Evolutionary conservation across 1,140 invertebrate genomes (phyloP).

Genomic region (Episyrphus balteatus): DNA sequence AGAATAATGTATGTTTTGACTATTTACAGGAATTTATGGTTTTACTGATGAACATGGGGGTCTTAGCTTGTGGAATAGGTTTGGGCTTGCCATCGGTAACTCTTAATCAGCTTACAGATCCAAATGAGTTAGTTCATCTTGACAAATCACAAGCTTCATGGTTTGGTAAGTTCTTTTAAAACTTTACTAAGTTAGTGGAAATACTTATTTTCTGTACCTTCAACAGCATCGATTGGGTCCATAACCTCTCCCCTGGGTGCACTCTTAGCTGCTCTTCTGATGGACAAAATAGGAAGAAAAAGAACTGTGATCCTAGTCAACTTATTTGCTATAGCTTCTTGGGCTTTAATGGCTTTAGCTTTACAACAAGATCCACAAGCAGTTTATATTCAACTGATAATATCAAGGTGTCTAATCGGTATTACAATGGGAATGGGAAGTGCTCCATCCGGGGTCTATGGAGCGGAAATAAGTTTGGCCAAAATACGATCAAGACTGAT

Average conservation of each 20-base stretch:
- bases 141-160: slow-evolving; percentile 19
- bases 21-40: slow-evolving; percentile 5
- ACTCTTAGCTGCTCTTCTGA: slow-evolving; percentile 18
- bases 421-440: slow-evolving; percentile 48
- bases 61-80: slow-evolving; percentile 24
- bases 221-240: slow-evolving; percentile 23
- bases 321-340: slow-evolving; percentile 20
- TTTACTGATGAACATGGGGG: slow-evolving; percentile 25
- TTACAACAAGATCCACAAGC: slow-evolving; percentile 4
- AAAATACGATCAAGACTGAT: slow-evolving; percentile 46
- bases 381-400: slow-evolving; percentile 24
- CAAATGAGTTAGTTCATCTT: slow-evolving; percentile 14
- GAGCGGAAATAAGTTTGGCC: slow-evolving; percentile 46
- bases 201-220: neutral
- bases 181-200: neutral
- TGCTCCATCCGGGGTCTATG: slow-evolving; percentile 49
- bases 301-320: slow-evolving; percentile 23
- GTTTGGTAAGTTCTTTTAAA: slow-evolving; percentile 16
- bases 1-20: too few relatives aligned
- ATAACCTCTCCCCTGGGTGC: slow-evolving; percentile 29
- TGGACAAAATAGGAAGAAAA: slow-evolving; percentile 29
- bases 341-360: slow-evolving; percentile 23
- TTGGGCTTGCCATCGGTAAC: slow-evolving; percentile 27
- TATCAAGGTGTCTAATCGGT: slow-evolving; percentile 23
- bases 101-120: slow-evolving; percentile 15